These are phyloP conservation scores for Spea multiplicata DNA, from an alignment of 2,113 vertebrate species.

Conservation along the genomic window DNA sequence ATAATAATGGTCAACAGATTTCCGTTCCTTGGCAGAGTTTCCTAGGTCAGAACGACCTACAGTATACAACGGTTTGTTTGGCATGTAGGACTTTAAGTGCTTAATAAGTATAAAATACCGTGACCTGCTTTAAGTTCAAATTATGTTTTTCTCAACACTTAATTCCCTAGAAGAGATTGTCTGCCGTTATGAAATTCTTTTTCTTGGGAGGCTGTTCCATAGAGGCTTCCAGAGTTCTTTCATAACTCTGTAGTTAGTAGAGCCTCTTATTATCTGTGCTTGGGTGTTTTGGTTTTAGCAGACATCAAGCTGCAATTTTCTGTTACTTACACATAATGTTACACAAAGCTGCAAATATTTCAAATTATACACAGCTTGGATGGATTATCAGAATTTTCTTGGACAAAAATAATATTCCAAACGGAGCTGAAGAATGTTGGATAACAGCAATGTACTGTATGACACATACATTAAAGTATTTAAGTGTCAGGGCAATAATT, in stretches of 20 bases:
- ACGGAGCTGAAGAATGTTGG: background rate
- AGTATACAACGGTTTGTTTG: background rate
- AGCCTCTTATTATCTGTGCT: background rate
- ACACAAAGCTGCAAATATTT: background rate
- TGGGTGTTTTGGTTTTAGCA: background rate
- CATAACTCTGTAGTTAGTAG: background rate
- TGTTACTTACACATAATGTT: background rate
- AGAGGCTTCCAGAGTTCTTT: background rate
- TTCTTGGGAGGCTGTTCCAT: background rate
- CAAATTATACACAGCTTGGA: slow-evolving; percentile 1
- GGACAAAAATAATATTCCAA: background rate
- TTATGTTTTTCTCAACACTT: background rate
- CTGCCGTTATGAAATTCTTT: background rate
- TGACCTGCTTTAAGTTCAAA: background rate
- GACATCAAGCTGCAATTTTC: background rate
- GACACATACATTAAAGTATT: background rate
- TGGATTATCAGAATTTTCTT: background rate
- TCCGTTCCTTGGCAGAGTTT: too few species aligned
- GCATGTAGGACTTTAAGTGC: background rate
- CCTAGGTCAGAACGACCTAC: background rate
- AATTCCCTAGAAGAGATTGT: background rate
- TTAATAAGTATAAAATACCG: background rate
- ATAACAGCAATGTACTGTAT: background rate
- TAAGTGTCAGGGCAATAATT: background rate
- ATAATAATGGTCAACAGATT: too few species aligned